Base-by-base conservation (phyloP, 2,113 vertebrate genomes). In the Sprattus sprattus region DNA sequence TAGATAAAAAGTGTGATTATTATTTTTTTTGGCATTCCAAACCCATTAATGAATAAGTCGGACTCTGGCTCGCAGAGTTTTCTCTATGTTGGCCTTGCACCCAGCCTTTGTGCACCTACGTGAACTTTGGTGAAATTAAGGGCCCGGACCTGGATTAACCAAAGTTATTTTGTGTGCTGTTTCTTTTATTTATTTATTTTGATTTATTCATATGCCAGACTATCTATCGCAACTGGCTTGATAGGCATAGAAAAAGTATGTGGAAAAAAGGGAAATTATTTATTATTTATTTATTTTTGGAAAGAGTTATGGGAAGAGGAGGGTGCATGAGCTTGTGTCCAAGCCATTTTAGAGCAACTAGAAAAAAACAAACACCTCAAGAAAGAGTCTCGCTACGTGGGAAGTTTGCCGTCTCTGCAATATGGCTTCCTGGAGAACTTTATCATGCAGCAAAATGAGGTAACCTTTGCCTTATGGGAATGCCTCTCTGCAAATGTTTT, bases 111-210 rank as follows among this genome's bases (percentile, higher is more conserved):
- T 18, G 82, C 49, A 86, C 54, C 83, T 80, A 87, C n/a, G 71
- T 71, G 50, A 78, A 88, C 82, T 57, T 71, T 80, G 84, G 83
- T 86, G 67, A 81, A 82, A 86, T 52, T 39, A 83, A 49, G 83
- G 89, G 86, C 60, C 85, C 88, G 87, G 89, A 85, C 85, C 88
- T 89, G 90, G 88, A 89, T 52, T 75, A 88, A 85, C 71, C 87
- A 88, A 90, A 83, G 87, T 81, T 78, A 87, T 87, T 71, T 81
- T 52, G 20, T 49, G n/a, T 88, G 82, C 47, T 44, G 84, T 82
- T 83, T 82, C 75, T 45, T 50, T 83, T 81, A 67, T 86, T 82
- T 82, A 47, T 81, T 16, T 87, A 25, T 45, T 49, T 78, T 78
- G 18, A 78, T 39, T 78, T 78, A 39, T 64, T 16, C 15, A 32